Conservation (phyloP, 2,113 vertebrate species). For the human (Homo sapiens) region DNA sequence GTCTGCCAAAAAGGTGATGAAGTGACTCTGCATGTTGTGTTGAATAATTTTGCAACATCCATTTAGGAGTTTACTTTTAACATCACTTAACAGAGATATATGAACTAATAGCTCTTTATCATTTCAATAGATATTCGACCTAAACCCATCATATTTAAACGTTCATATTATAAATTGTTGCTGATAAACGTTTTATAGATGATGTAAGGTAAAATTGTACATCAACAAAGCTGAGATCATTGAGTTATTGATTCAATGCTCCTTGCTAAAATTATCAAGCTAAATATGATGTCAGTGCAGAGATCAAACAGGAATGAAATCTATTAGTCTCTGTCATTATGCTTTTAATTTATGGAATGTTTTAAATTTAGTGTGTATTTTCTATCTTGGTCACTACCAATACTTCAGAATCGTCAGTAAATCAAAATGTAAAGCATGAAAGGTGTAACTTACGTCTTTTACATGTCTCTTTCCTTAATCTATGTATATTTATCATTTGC, state of each 20-base stretch:
- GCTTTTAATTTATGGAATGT: constrained; percentile 63
- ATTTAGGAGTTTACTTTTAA: constrained; percentile 76
- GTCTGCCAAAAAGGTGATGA: constrained; percentile 66
- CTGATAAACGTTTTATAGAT: constrained; percentile 80
- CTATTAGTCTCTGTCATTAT: constrained; percentile 62
- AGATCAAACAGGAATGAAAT: constrained; percentile 55
- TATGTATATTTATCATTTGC: not conserved
- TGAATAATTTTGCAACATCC: constrained; percentile 74
- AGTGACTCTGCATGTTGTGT: constrained; percentile 53
- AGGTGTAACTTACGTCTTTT: not conserved
- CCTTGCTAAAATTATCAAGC: constrained; percentile 86
- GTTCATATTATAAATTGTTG: constrained; percentile 76
- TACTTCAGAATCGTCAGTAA: constrained; percentile 47
- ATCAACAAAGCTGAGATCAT: constrained; percentile 86
- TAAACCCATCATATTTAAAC: constrained; percentile 77
- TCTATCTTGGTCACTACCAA: constrained; percentile 27
- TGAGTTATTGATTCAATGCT: constrained; percentile 89
- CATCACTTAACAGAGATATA: constrained; percentile 86
- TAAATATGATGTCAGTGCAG: constrained; percentile 69
- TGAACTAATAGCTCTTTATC: constrained; percentile 84
- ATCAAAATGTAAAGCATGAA: constrained; percentile 56
- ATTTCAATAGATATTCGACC: constrained; percentile 84
- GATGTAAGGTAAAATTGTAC: constrained; percentile 85
- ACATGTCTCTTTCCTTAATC: not conserved
- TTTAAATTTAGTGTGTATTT: constrained; percentile 53